Base-by-base conservation (phyloP, 2,888 invertebrate genomes). In the Troglohyphantes excavatus region DNA sequence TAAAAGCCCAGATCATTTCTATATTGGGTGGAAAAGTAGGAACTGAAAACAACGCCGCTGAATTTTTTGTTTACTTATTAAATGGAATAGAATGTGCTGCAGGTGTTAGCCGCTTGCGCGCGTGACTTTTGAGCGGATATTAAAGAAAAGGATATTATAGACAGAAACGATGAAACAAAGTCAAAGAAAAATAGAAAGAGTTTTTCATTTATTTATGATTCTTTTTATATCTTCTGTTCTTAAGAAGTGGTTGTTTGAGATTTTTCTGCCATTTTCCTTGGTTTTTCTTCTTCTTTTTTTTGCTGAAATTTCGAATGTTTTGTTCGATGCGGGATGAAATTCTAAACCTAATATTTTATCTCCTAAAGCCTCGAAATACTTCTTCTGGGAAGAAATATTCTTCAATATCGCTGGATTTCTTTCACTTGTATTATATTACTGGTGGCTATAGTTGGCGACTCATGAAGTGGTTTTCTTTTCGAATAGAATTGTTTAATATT, bases 81-180 rank as follows among this genome's bases (percentile, higher is more conserved):
- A 29, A 68, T 23, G 65, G 17, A 26, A 26, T 23, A 29, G 33
- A 29, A 29, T 13, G n/a, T 33, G 19, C 26, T 17, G 13, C 63
- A 76, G 63, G 92, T 75, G 53, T 53, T 83, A 39, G 21, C 43
- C 19, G n/a, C 53, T 26, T 17, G 29, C 43, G 29, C 67, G 53
- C 68, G 53, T 81, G 53, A 70, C 81, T 76, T 76, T 59, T 21
- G 39, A 39, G 21, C 61, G 33, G n/a, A 33, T 61, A 33, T 76
- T 21, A 23, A 61, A 33, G 23, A 19, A 13, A 59, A 23, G 23
- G 29, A 76, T 53, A 53, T n/a, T 53, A 19, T 11, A 33, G 23
- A 21, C 33, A 0, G 21, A 76, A 33, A 33, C 21, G 53, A 33
- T 76, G 27, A 73, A 73, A 39, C 59, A 75, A 19, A 63, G 33